These are phyloP conservation scores for Polyommatus icarus DNA, from an alignment of 2,888 invertebrate genomes.

Conservation along the genomic window DNA sequence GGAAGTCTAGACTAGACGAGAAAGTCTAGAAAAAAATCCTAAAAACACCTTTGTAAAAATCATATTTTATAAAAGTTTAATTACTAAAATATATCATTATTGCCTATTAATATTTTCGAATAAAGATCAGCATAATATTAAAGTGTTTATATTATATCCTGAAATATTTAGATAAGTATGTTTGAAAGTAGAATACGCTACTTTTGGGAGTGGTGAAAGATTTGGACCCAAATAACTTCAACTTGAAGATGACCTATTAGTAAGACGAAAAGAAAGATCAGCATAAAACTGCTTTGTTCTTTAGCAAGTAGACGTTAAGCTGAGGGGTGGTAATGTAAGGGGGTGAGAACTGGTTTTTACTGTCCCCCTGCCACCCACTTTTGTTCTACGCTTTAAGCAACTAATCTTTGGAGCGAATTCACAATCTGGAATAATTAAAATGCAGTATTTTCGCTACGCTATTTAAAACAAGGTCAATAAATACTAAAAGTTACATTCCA, in stretches of 20 bases:
- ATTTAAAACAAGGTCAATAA: background rate
- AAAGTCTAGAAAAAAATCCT: background rate
- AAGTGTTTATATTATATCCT: too few relatives aligned
- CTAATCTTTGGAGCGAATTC: background rate
- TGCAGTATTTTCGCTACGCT: background rate
- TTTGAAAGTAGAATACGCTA: too few relatives aligned
- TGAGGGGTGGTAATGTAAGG: background rate
- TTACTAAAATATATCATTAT: too few relatives aligned
- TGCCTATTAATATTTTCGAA: too few relatives aligned
- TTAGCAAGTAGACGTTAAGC: background rate
- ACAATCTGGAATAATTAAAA: background rate
- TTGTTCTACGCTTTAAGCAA: conserved; percentile 3
- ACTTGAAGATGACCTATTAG: background rate
- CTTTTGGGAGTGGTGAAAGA: too few relatives aligned
- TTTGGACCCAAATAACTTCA: background rate
- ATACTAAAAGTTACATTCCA: background rate
- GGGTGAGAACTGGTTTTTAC: background rate
- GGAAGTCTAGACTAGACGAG: too few relatives aligned
- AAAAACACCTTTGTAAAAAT: background rate
- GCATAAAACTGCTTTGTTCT: background rate
- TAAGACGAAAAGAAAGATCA: background rate
- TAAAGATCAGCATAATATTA: too few relatives aligned
- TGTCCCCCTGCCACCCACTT: background rate
- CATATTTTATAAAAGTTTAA: background rate
- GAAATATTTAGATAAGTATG: too few relatives aligned